Evolutionary conservation across 2,113 vertebrate species (phyloP).

Genomic region (Megaceryle maxima): DNA sequence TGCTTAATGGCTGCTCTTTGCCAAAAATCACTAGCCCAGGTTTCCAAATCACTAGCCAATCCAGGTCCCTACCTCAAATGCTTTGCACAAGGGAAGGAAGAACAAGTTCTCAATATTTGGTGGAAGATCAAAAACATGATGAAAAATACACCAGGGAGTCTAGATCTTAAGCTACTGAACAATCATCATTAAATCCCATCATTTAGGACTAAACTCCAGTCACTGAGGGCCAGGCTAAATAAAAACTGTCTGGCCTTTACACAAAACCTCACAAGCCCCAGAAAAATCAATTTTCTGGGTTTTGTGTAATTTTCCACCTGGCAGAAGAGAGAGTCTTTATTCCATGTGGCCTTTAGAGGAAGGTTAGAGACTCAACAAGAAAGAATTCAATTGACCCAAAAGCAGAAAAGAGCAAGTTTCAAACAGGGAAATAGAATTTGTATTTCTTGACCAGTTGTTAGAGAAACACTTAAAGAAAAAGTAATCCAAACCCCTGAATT

Average conservation of each 20-base stretch:
- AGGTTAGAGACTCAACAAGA: background rate
- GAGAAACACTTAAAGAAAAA: background rate
- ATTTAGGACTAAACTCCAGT: background rate
- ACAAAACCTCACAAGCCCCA: conserved; percentile 16
- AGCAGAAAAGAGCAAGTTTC: background rate
- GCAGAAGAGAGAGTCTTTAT: conserved; percentile 7
- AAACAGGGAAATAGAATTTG: background rate
- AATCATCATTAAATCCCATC: background rate
- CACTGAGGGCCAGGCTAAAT: conserved; percentile 35
- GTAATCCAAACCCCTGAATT: background rate
- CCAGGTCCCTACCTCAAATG: background rate
- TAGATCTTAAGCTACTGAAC: background rate
- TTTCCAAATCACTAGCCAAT: background rate
- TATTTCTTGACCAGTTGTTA: background rate
- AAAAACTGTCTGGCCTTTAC: conserved; percentile 51
- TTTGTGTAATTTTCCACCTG: conserved; percentile 35
- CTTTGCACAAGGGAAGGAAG: background rate
- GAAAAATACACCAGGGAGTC: background rate
- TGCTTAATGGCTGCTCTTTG: background rate
- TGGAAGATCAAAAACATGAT: background rate
- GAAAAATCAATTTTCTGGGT: conserved; percentile 62
- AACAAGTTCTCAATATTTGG: background rate
- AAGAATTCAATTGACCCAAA: background rate
- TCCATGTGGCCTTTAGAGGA: background rate
- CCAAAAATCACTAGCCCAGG: background rate